Evolutionary conservation across 2,113 vertebrate species (phyloP), one percentile per base, ranked within the genome.

Genomic region (Egretta garzetta): DNA sequence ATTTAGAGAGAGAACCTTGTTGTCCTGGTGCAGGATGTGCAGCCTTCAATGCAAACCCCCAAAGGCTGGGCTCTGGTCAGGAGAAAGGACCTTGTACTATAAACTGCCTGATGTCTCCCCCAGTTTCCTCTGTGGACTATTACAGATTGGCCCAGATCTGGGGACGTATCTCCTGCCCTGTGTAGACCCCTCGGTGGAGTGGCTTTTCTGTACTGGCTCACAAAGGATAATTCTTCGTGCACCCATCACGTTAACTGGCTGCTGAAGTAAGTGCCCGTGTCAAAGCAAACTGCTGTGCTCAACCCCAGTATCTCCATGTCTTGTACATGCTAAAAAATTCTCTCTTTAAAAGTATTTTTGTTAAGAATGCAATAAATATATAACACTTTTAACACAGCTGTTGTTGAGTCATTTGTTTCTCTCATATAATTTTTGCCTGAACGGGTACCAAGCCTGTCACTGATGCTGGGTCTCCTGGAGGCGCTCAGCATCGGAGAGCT

Each of bases 321-420:
- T 86, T 95, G 88, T 90, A 74, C 53, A 53, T 91, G 96, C 96
- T 97, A 93, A 97, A 86, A 89, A 95, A 76, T 39, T 82, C 71
- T 94, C 79, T 94, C 95, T 95, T 97, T 79, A 59, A 56, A 83
- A 97, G 87, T 98, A 98, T 96, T 98, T 98, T 98, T 98, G 88
- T 98, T 97, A 98, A 97, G 96, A 97, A 93, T 96, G 91, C 97
- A 98, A 98, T 98, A 98, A 98, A 98, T 67, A 93, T 91, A 33
- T 91, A 94, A 97, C 87, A 91, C 70, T 97, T 98, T 79, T 97
- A 98, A 97, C 91, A 96, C 76, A 82, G 66, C 52, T 81, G 88
- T 60, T 75, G 67, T 91, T 59, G 86, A 76, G 95, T 96, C 66
- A 0, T 97, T 93, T 97, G 50, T 96, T 94, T 86, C 80, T 95